Base-by-base conservation (phyloP, 2,113 vertebrate species). In the Gila orcuttii region DNA sequence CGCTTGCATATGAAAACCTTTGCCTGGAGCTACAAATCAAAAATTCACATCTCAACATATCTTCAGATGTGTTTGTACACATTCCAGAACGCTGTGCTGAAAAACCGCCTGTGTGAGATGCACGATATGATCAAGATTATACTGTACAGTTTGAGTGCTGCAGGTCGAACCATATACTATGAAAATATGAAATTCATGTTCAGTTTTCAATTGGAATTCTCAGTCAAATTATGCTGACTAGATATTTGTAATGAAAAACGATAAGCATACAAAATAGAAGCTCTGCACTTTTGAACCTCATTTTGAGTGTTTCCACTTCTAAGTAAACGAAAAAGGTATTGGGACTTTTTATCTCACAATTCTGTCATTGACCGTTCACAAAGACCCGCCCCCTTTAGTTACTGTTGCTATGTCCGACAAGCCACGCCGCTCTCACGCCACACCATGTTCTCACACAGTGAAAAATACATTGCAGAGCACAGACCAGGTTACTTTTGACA, bases 1-100 rank as follows among this genome's bases (percentile, higher is more conserved):
- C 82, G 89, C 92, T 92, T 92, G 90, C 91, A 93, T 92, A 92
- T 76, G 78, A 92, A 94, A 93, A 89, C 84, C 84, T 89, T 77
- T 73, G 93, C 94, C 93, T 87, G 23, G 4, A 90, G 94, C 91
- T 73, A 91, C 85, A 86, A 89, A 91, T 94, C 86, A 93, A 89
- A 94, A 89, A 93, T 91, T 89, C 88, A 90, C 86, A 87, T 90
- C 89, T 92, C 87, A 85, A 88, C 89, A 90, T 83, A 92, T 83
- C 88, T 90, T 88, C 81, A 91, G 91, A 92, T 91, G 87, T 87
- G 87, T 86, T 82, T 90, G 81, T 84, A 90, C 79, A 85, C 77
- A 92, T 89, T 89, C 86, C 85, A 79, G 87, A 90, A 88, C 80
- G 77, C 85, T 64, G 39, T 73, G 73, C 75, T 8, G 36, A 68